Conservation (phyloP, 1,140 invertebrate genomes). For the Plodia interpunctella region DNA sequence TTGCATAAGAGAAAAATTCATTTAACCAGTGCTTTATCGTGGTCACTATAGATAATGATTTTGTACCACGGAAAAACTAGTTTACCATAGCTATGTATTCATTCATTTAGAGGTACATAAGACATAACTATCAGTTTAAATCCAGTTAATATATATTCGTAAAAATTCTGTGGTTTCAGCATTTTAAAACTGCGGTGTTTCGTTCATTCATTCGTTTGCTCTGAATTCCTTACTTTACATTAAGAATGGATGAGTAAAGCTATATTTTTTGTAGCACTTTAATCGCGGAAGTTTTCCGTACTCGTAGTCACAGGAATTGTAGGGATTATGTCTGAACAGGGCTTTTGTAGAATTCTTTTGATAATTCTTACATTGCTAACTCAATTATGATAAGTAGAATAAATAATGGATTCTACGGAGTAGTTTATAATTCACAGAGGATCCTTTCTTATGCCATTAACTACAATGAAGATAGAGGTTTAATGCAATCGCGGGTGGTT, state of each 20-base stretch:
- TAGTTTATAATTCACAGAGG: slow-evolving; percentile 4
- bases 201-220: slow-evolving; percentile 52
- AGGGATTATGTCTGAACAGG: neutral
- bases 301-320: slow-evolving; percentile 5
- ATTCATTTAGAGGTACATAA: too few relatives aligned
- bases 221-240: slow-evolving; percentile 58
- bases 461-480: too few relatives aligned
- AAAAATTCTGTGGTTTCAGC: slow-evolving; percentile 55
- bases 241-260: slow-evolving; percentile 63
- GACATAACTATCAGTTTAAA: too few relatives aligned
- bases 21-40: too few relatives aligned
- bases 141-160: slow-evolving; percentile 25
- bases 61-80: too few relatives aligned
- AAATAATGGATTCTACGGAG: too few relatives aligned
- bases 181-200: slow-evolving; percentile 69
- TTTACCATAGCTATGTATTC: too few relatives aligned
- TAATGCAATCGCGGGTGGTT: neutral
- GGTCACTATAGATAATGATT: too few relatives aligned
- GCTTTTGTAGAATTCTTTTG: neutral
- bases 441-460: neutral
- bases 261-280: slow-evolving; percentile 68
- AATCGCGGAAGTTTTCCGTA: slow-evolving; percentile 55
- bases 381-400: too few relatives aligned
- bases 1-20: too few relatives aligned
- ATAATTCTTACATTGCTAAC: too few relatives aligned